These are phyloP conservation scores for Liopterus haemorrhoidalis DNA, from an alignment of 2,888 invertebrate species.

Conservation along the genomic window DNA sequence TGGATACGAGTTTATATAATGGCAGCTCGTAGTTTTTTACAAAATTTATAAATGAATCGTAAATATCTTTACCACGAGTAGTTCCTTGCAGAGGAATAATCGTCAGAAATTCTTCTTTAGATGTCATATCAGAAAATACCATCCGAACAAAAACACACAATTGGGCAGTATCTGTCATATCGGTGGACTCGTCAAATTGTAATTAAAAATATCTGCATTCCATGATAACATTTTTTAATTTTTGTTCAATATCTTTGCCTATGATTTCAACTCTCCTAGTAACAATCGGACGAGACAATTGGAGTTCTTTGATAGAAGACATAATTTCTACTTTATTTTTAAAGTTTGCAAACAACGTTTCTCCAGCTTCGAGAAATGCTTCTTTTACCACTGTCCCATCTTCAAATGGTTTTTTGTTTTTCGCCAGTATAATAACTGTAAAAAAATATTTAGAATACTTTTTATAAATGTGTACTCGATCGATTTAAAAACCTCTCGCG, in stretches of 20 bases:
- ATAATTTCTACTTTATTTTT: conserved; percentile 29
- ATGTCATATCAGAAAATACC: conserved; percentile 27
- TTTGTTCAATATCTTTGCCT: conserved; percentile 16
- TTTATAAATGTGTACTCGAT: too few species aligned
- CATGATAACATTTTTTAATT: conserved; percentile 23
- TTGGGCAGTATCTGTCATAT: conserved; percentile 30
- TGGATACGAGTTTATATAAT: conserved; percentile 28
- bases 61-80: conserved; percentile 30
- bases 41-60: conserved; percentile 27
- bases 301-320: conserved; percentile 24
- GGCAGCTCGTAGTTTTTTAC: conserved; percentile 24
- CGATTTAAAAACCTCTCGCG: too few species aligned
- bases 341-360: conserved; percentile 27
- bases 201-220: conserved; percentile 24
- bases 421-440: too few species aligned
- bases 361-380: conserved; percentile 26
- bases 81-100: conserved; percentile 29
- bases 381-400: conserved; percentile 28
- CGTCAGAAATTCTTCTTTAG: conserved; percentile 30
- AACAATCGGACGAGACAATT: conserved; percentile 22
- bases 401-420: conserved; percentile 32
- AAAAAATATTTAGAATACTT: too few species aligned
- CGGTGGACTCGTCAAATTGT: conserved; percentile 33
- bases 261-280: conserved; percentile 24
- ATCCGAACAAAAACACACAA: conserved; percentile 28